Evolutionary conservation across 2,888 invertebrate species (phyloP).

Genomic region (Cheilosia urbana): DNA sequence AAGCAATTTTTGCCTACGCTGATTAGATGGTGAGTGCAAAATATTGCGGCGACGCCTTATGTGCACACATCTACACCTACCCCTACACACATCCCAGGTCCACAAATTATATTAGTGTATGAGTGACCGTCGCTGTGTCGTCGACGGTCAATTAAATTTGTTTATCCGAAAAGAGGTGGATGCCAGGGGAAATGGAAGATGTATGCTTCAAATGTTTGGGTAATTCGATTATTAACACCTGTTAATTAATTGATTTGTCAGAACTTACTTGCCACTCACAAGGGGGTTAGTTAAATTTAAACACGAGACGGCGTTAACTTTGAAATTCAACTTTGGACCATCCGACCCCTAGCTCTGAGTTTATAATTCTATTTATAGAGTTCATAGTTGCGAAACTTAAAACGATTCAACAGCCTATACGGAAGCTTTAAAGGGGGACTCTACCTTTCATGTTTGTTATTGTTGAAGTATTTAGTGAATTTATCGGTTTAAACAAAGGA

Average conservation of each 20-base stretch:
- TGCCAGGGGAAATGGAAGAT: not conserved
- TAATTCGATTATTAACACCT: conserved; percentile 8
- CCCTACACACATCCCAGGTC: not conserved
- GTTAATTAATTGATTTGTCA: conserved; percentile 1
- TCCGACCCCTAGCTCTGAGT: too few species aligned
- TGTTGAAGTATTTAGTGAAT: too few species aligned
- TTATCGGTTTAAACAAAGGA: too few species aligned
- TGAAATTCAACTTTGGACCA: not conserved
- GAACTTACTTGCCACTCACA: not conserved
- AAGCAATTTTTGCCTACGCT: not conserved
- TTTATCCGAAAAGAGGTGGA: not conserved
- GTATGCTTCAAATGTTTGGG: not conserved
- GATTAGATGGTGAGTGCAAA: not conserved
- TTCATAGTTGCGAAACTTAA: too few species aligned
- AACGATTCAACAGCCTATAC: too few species aligned
- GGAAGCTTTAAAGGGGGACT: too few species aligned
- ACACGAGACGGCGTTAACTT: not conserved
- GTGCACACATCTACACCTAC: not conserved
- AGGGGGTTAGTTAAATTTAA: not conserved
- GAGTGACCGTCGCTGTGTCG: not conserved
- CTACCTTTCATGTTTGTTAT: too few species aligned
- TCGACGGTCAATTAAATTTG: not conserved
- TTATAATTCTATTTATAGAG: too few species aligned
- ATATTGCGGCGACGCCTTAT: not conserved
- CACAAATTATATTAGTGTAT: too few species aligned